Evolutionary conservation across 2,797 vertebrate species (phyloP).

Genomic region (Pempheris klunzingeri): DNA sequence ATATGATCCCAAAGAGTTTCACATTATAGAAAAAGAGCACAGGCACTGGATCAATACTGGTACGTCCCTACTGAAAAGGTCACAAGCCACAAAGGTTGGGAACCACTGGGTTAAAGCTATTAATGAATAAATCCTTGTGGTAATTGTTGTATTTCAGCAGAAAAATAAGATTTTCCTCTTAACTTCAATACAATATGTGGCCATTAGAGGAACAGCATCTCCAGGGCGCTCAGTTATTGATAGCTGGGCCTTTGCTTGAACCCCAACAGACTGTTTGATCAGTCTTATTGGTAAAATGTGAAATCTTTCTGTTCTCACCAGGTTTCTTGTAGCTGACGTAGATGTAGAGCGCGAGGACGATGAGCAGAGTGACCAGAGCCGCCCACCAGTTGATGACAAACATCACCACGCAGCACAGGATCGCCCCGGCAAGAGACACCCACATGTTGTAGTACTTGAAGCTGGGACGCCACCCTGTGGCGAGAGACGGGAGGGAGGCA

Average conservation of each 20-base stretch:
- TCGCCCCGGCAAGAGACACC: slow-evolving; percentile 93
- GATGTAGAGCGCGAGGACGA: slow-evolving; percentile 95
- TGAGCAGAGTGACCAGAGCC: slow-evolving; percentile 93
- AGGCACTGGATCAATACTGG: too few species aligned
- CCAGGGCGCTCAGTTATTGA: background rate
- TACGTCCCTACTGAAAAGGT: too few species aligned
- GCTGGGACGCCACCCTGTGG: slow-evolving; percentile 95
- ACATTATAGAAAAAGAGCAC: too few species aligned
- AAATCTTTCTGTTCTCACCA: slow-evolving; percentile 76
- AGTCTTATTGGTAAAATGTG: fast-evolving
- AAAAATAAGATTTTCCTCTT: background rate
- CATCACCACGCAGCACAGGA: slow-evolving; percentile 96
- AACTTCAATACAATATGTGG: background rate
- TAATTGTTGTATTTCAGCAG: background rate
- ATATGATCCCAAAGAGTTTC: background rate
- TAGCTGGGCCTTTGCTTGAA: background rate
- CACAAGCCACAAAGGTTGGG: background rate
- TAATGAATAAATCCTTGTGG: background rate
- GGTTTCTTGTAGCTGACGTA: slow-evolving; percentile 99
- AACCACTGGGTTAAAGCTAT: background rate
- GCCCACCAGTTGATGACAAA: slow-evolving; percentile 99
- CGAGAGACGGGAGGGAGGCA: background rate
- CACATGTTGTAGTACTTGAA: slow-evolving; percentile 99
- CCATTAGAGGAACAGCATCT: background rate
- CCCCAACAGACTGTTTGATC: background rate